A percentile compares a stretch with the other conserved stretches of the same genome.
phyloP scores from a whole-genome alignment of 2,797 vertebrate genomes.

The Melanotaenia maccullochi region DNA sequence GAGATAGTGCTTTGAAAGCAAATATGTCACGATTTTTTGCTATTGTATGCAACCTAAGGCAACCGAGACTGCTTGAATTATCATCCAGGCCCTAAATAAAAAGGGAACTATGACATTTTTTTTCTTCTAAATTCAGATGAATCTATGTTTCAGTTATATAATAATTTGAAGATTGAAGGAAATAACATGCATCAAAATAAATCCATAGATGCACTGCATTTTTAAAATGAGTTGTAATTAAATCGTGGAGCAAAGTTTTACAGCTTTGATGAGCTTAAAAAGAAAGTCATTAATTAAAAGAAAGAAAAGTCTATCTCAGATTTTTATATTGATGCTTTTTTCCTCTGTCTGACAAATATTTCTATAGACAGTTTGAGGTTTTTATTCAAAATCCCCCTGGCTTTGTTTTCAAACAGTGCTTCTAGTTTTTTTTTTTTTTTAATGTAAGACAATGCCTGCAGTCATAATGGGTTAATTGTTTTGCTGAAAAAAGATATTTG shows the following conservation, averaged over 20 bases:
- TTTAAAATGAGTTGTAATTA: neutral
- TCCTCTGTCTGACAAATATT: no score
- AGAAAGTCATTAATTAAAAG: neutral
- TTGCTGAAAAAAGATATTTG: no score
- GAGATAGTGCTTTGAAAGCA: neutral
- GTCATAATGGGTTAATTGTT: no score
- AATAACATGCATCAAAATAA: neutral
- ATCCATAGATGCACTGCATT: neutral
- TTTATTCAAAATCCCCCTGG: no score
- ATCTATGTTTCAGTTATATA: neutral
- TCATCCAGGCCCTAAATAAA: neutral
- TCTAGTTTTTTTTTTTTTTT: no score
- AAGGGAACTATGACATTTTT: no score
- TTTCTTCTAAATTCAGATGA: neutral
- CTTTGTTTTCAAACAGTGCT: no score
- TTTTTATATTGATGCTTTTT: no score
- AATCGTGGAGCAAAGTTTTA: neutral
- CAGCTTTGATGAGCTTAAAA: neutral
- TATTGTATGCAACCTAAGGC: neutral
- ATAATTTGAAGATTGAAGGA: neutral
- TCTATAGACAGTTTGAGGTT: no score
- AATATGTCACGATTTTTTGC: neutral
- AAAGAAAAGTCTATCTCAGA: neutral
- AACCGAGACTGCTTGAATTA: neutral
- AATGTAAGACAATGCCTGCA: no score